Percentiles rank a stretch among this genome's conserved stretches.
Evolutionary conservation across 2,797 vertebrate genomes (phyloP).

Genomic region (Yasuhikotakia modesta): DNA sequence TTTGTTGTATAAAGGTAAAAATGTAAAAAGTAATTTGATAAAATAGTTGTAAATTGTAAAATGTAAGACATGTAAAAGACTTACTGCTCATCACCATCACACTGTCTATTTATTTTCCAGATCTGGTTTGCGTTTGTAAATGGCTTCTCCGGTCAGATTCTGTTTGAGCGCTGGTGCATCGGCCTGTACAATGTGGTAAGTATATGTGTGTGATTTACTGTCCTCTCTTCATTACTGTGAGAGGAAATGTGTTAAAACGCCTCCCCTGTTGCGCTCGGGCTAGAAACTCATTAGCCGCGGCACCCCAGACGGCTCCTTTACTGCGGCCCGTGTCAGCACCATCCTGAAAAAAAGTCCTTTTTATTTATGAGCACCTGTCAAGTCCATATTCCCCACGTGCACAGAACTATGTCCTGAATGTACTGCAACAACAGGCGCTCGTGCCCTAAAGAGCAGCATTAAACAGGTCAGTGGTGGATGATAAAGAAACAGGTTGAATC

Average conservation of each 20-base stretch:
- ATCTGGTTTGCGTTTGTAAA: conserved; percentile 99
- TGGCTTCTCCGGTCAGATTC: conserved; percentile 98
- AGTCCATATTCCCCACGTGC: conserved; percentile 69
- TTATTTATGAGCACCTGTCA: conserved; percentile 79
- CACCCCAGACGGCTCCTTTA: conserved; percentile 66
- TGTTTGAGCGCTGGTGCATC: conserved; percentile 99
- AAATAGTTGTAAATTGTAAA: too few species aligned
- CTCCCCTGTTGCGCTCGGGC: conserved; percentile 57
- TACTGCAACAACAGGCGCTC: conserved; percentile 73
- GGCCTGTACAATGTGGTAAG: conserved; percentile 98
- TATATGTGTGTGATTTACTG: conserved; percentile 49
- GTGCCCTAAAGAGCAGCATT: conserved; percentile 69
- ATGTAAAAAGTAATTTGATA: too few species aligned
- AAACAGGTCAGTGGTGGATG: conserved; percentile 65
- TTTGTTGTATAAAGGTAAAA: too few species aligned
- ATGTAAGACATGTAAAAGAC: too few species aligned
- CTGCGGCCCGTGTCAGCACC: conserved; percentile 69
- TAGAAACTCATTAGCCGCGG: conserved; percentile 62
- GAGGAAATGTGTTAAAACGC: conserved; percentile 55
- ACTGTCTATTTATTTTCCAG: conserved; percentile 73
- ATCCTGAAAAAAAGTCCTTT: conserved; percentile 70
- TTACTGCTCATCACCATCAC: background rate
- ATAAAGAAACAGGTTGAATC: conserved; percentile 69
- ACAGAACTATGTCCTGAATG: conserved; percentile 76
- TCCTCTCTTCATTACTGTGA: conserved; percentile 50